These are phyloP conservation scores for Corythornis cristatus DNA, from an alignment of 2,113 vertebrate genomes.

Conservation along the genomic window DNA sequence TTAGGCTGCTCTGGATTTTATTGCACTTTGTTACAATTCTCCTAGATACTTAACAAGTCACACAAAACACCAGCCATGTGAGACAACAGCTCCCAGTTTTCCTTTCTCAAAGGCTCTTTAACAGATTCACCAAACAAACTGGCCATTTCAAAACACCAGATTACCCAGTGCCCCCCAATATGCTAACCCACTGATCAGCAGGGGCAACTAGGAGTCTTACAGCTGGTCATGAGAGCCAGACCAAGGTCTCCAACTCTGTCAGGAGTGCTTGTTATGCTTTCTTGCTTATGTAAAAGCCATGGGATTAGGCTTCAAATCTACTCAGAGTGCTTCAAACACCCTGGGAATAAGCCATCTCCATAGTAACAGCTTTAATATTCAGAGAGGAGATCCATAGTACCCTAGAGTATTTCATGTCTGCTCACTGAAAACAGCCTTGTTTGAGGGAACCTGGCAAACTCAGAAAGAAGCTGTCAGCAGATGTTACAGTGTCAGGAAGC, in stretches of 20 bases:
- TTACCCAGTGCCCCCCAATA: neutral
- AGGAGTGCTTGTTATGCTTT: neutral
- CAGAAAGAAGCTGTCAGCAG: neutral
- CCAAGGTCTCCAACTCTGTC: neutral
- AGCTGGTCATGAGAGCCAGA: neutral
- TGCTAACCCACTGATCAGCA: fast-evolving
- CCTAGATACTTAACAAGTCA: neutral
- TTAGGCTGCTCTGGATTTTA: neutral
- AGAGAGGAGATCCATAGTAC: neutral
- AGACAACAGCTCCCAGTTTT: neutral
- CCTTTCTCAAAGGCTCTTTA: neutral
- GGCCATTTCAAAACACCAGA: neutral
- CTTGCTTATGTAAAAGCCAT: slow-evolving; percentile 61
- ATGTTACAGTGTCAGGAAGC: neutral
- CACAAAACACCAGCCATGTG: neutral
- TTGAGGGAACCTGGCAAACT: slow-evolving; percentile 3
- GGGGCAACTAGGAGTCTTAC: neutral
- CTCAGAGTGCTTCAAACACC: slow-evolving; percentile 49
- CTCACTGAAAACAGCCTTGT: neutral
- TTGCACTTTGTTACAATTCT: neutral
- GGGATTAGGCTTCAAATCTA: slow-evolving; percentile 64
- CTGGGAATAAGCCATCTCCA: slow-evolving; percentile 62
- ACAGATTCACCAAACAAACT: neutral
- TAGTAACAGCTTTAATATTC: slow-evolving; percentile 67
- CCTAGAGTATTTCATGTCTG: neutral